Conservation (phyloP, 2,113 vertebrate genomes). For the Gnathonemus longibarbis region DNA sequence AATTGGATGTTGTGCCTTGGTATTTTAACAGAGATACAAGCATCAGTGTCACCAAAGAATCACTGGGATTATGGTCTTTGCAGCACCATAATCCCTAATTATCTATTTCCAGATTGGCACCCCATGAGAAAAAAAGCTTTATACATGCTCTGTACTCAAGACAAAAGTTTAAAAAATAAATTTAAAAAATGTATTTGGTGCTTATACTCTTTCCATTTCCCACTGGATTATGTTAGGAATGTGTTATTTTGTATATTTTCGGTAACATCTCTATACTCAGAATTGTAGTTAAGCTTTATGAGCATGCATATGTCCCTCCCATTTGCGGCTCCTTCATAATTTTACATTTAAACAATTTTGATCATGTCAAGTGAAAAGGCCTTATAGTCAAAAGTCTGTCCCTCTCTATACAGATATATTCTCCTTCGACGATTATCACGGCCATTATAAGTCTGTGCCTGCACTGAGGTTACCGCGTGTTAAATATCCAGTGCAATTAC, state of each 20-base stretch:
- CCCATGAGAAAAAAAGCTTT: background rate
- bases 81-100: background rate
- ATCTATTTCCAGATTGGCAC: background rate
- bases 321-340: background rate
- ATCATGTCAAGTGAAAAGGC: background rate
- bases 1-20: background rate
- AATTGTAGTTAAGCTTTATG: background rate
- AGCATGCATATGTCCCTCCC: background rate
- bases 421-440: background rate
- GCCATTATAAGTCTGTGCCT: background rate
- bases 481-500: conserved; percentile 13
- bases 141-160: background rate
- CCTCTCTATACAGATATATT: background rate
- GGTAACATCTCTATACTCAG: background rate
- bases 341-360: background rate
- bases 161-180: background rate
- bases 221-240: background rate
- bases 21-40: background rate
- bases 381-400: background rate
- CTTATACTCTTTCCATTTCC: background rate
- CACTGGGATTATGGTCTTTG: background rate
- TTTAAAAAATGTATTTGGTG: background rate
- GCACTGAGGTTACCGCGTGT: background rate
- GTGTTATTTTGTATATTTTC: background rate
- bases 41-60: background rate